phyloP scores from a whole-genome alignment of 2,797 vertebrate genomes.

The Labroides dimidiatus region DNA sequence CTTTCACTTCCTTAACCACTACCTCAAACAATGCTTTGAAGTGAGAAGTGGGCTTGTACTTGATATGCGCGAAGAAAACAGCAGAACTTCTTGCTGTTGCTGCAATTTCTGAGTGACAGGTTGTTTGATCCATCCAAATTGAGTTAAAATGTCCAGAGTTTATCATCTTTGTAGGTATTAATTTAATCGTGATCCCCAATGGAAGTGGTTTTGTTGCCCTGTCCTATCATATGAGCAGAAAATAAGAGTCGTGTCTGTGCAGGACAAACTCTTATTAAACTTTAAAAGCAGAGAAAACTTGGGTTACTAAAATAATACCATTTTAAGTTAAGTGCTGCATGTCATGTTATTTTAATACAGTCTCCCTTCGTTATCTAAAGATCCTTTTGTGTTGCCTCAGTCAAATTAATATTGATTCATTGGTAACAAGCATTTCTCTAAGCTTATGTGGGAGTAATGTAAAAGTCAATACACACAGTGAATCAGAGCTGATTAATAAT shows the following conservation, averaged over 20 bases:
- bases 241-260: slow-evolving; percentile 20
- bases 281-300: neutral
- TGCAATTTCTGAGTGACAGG: neutral
- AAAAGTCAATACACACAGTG: slow-evolving; percentile 24
- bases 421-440: slow-evolving; percentile 12
- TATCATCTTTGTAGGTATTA: neutral
- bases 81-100: neutral
- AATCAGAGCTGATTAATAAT: slow-evolving; percentile 33
- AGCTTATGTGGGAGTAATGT: slow-evolving; percentile 19
- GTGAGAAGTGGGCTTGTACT: neutral
- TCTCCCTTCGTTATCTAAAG: neutral
- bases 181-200: neutral
- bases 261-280: slow-evolving; percentile 18
- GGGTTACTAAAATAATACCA: neutral
- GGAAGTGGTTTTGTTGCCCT: neutral
- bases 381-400: slow-evolving; percentile 14
- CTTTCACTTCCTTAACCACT: neutral
- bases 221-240: neutral
- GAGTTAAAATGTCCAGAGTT: neutral
- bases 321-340: neutral
- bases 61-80: neutral
- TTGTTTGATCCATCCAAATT: neutral
- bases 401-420: slow-evolving; percentile 9
- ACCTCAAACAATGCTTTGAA: neutral
- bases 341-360: neutral